Evolutionary conservation across 2,797 vertebrate species (phyloP).

Genomic region (Dendrocincla fuliginosa): DNA sequence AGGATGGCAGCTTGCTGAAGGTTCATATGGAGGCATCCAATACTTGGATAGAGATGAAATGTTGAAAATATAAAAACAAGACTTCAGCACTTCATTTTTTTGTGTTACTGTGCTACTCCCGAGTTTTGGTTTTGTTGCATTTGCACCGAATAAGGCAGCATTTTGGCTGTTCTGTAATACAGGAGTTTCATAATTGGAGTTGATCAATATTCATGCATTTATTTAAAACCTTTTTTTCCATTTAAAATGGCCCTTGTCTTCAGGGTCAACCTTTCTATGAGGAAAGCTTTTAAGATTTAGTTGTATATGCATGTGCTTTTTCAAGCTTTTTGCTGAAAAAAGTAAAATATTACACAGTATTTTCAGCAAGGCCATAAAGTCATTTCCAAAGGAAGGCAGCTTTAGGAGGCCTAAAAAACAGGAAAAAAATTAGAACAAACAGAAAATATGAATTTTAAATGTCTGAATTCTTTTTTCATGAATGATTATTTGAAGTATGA

Average conservation of each 20-base stretch:
- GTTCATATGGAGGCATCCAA: rapidly evolving
- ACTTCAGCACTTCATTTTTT: not conserved
- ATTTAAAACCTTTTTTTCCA: not conserved
- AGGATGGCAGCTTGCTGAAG: not conserved
- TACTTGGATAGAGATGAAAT: not conserved
- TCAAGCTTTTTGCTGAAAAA: not conserved
- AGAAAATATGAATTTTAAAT: not conserved
- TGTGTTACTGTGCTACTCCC: not conserved
- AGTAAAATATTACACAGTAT: not conserved
- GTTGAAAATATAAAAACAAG: not conserved
- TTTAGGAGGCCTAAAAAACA: not conserved
- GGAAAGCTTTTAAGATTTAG: not conserved
- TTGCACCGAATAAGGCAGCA: not conserved
- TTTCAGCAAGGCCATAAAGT: not conserved
- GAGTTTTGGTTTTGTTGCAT: not conserved
- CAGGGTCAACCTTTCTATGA: not conserved
- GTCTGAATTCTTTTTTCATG: not conserved
- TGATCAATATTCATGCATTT: not conserved
- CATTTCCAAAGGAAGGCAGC: not conserved
- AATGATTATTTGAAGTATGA: not conserved
- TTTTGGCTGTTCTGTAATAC: not conserved
- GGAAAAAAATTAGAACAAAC: not conserved
- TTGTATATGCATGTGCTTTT: not conserved
- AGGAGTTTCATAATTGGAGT: not conserved
- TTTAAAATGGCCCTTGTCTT: not conserved